These are phyloP conservation scores for Stomatorhinus walkeri DNA, from an alignment of 2,797 vertebrate genomes.

Conservation along the genomic window DNA sequence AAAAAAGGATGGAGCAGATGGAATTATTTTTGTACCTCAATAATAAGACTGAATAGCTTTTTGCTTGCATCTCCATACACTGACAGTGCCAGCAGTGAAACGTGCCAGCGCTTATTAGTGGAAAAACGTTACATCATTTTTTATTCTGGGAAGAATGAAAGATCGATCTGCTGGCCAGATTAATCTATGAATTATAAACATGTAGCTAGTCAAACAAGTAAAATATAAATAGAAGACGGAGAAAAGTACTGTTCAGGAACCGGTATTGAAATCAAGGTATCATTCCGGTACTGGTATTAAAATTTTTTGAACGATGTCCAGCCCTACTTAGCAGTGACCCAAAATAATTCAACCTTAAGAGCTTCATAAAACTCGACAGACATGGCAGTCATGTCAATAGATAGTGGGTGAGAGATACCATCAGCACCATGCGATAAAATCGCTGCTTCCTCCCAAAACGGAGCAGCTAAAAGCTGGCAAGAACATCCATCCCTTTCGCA, in stretches of 20 bases:
- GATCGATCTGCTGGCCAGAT: background rate
- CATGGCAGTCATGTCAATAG: constrained; percentile 13
- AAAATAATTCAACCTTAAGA: background rate
- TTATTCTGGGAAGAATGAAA: background rate
- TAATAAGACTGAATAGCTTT: background rate
- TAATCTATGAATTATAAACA: too few relatives aligned
- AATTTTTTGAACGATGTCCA: too few relatives aligned
- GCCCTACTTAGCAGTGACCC: background rate
- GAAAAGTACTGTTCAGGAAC: too few relatives aligned
- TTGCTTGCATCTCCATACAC: background rate
- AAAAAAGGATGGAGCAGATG: background rate
- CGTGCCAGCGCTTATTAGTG: background rate
- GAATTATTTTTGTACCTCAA: background rate
- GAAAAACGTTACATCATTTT: background rate
- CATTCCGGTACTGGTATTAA: too few relatives aligned
- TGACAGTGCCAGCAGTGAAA: background rate
- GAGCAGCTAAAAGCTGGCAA: background rate
- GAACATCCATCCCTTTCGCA: background rate
- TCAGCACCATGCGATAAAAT: background rate
- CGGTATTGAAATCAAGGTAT: too few relatives aligned
- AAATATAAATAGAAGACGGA: too few relatives aligned
- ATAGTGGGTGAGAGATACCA: background rate
- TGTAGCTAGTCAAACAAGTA: too few relatives aligned
- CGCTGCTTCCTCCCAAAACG: background rate
- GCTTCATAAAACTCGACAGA: background rate